Base-by-base conservation (phyloP, 2,113 vertebrate genomes). In the Dascyllus trimaculatus region DNA sequence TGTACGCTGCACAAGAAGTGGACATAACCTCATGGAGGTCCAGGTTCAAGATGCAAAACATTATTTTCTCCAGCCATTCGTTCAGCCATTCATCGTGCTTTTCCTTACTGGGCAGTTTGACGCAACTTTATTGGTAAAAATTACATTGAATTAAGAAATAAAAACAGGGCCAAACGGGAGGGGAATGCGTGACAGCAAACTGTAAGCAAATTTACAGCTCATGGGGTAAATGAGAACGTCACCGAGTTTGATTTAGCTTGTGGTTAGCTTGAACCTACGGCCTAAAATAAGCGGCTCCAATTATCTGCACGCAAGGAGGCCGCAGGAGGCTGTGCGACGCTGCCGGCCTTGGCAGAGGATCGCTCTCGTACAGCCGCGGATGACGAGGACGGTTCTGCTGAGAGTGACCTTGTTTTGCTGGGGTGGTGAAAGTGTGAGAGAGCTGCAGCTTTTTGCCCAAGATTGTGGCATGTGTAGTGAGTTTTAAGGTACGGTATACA, bases 251-350 rank as follows among this genome's bases (percentile, higher is more conserved):
- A 87, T 80, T 91, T 67, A 82, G 59, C 69, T 46, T 54, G 78
- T 9, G 84, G 75, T 85, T 57, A 67, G 51, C 29, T 48, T 86
- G 66, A 83, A 85, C 69, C 79, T 75, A 75, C 19, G 58, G 74
- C 82, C 80, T 67, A 76, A 79, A 80, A 80, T 74, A 76, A 84
- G 67, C 53, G 73, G 32, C 73, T 78, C 79, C 56, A 85, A 46
- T 80, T 81, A 69, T 78, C 61, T 62, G 64, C 67, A 79, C 25
- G 43, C 40, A 26, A 52, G 78, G 66, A 75, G 67, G 66, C 66
- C 35, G n/a, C 63, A 69, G 43, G n/a, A 32, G 64, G 58, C 71
- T 19, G 53, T 0, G 51, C 17, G 17, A 59, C 32, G 15, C 48
- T 65, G 69, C 69, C 6, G 67, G 38, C 35, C 83, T 72, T 78